Evolutionary conservation across 2,797 vertebrate genomes (phyloP).

Genomic region (Sciurus carolinensis): DNA sequence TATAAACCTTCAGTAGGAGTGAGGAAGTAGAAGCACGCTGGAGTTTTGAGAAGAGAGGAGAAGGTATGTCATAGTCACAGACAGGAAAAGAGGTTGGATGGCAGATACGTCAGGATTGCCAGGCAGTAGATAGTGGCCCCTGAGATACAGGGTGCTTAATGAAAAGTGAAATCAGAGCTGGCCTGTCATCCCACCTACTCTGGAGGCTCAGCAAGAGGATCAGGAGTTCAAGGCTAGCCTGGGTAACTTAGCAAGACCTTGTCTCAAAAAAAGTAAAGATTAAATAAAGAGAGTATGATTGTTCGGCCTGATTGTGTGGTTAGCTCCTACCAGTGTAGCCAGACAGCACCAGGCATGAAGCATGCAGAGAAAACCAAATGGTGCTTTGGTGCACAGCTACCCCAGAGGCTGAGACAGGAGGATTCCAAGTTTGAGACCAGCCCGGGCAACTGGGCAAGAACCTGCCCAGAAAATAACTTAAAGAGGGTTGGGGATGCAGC

Average conservation of each 20-base stretch:
- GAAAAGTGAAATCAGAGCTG: not conserved
- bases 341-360: not conserved
- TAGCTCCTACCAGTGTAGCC: not conserved
- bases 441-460: no score
- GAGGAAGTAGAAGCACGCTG: not conserved
- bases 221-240: no score
- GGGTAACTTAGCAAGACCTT: no score
- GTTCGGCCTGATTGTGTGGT: not conserved
- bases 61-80: not conserved
- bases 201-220: no score
- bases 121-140: not conserved
- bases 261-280: no score
- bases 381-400: no score
- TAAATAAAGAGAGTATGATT: no score
- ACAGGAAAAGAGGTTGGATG: not conserved
- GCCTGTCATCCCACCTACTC: no score
- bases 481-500: no score
- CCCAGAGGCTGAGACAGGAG: no score
- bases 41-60: not conserved
- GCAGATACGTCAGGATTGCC: not conserved
- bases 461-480: no score
- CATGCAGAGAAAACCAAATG: not conserved
- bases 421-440: no score
- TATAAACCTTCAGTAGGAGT: not conserved
- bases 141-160: not conserved